These are phyloP conservation scores for Oligia fasciuncula DNA, from an alignment of 2,888 invertebrate species.

Conservation along the genomic window DNA sequence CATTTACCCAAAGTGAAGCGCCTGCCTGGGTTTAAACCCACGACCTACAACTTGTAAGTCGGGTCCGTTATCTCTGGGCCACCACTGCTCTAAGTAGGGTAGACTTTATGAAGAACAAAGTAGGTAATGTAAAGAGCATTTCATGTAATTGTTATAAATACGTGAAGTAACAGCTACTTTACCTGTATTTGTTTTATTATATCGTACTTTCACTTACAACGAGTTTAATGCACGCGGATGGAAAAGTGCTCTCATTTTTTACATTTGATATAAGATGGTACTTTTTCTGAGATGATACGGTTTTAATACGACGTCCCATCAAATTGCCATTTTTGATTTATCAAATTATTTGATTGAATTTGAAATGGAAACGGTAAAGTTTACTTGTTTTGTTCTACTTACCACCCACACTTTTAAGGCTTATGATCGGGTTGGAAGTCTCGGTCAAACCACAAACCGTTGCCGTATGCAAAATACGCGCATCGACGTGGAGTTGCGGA, in stretches of 20 bases:
- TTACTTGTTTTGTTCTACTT: not conserved
- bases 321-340: constrained; percentile 12
- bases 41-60: too few relatives aligned
- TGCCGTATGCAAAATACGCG: not conserved
- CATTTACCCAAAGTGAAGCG: too few relatives aligned
- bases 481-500: not conserved
- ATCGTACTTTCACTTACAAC: constrained; percentile 45
- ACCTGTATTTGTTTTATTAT: constrained; percentile 9
- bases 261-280: constrained; percentile 15
- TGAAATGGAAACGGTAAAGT: constrained; percentile 13
- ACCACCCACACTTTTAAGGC: not conserved
- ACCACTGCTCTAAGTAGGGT: not conserved
- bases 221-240: constrained; percentile 13
- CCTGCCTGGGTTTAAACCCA: too few relatives aligned
- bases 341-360: constrained; percentile 25
- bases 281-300: constrained; percentile 23
- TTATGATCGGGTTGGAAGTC: not conserved
- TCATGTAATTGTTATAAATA: not conserved
- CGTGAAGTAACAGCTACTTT: not conserved
- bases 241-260: constrained; percentile 50
- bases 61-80: not conserved
- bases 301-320: not conserved
- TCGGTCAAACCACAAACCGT: not conserved
- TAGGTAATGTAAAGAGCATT: not conserved
- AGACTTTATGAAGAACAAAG: not conserved